Percentiles rank a stretch among this genome's conserved stretches.
These are phyloP conservation scores for Neotoxoptera formosana DNA, from an alignment of 1,140 invertebrate species.

Conservation along the genomic window DNA sequence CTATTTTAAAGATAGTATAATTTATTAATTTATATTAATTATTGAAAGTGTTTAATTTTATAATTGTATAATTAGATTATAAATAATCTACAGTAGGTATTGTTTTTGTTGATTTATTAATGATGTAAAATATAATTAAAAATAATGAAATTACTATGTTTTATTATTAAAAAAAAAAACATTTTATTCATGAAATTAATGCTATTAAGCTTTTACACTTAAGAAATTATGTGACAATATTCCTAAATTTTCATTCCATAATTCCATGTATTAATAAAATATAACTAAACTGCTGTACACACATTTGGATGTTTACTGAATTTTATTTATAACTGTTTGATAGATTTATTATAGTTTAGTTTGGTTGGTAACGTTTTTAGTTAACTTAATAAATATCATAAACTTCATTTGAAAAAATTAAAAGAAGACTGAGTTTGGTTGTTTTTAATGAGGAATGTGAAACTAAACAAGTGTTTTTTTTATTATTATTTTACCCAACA, in stretches of 20 bases:
- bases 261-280: not conserved
- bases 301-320: not conserved
- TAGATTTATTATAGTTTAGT: not conserved
- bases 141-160: too few species aligned
- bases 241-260: not conserved
- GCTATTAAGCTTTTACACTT: not conserved
- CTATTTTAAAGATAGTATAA: too few species aligned
- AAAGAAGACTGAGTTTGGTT: not conserved
- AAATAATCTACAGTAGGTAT: not conserved
- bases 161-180: too few species aligned
- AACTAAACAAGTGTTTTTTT: not conserved
- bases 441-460: not conserved
- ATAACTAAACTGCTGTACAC: not conserved
- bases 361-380: not conserved
- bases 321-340: not conserved
- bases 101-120: not conserved
- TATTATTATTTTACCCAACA: conserved; percentile 17
- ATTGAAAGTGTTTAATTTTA: conserved; percentile 22
- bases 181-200: too few species aligned
- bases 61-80: not conserved
- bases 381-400: not conserved
- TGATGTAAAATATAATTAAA: too few species aligned
- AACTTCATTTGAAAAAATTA: not conserved
- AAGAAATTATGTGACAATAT: not conserved
- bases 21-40: not conserved